Evolutionary conservation across 2,797 vertebrate genomes (phyloP), one percentile per base, ranked within the genome.

Genomic region (Sorex maritimensis): DNA sequence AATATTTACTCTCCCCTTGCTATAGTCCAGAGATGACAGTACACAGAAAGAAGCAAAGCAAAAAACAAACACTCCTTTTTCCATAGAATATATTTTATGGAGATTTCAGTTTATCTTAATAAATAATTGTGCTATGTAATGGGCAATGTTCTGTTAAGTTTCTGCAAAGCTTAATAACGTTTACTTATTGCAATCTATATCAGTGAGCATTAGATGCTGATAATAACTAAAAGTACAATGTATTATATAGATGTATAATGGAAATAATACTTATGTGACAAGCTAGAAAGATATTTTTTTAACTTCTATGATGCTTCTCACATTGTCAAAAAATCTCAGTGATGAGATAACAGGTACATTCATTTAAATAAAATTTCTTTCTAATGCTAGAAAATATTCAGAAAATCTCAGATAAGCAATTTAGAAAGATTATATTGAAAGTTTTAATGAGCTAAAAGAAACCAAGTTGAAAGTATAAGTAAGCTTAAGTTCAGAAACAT

Each of bases 301-400:
- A 95, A 96, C 95, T 94, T 83, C 90, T 94, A 17, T 82, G 88
- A 78, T 41, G 11, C 74, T 95, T 92, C 73, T 85, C 23, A 91
- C 81, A 65, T 75, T 89, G 30, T 77, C 74, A 87, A 77, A 86
- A 88, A 92, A 92, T 92, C 58, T 69, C n/a, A 81, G 52, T 91
- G 86, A 93, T 19, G 81, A 55, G 84, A 93, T 68, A 94, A 41
- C 17, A 92, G 73, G 92, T 81, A 5, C 14, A 86, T 92, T 69
- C 7, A 79, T 95, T 92, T 92, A 89, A 96, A 92, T 96, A 92
- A 67, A 93, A 72, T 85, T 67, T 6, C 91, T n/a, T 17, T 69
- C 34, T 90, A 73, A 5, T 30, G 30, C 28, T 77, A n/a, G 7
- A 81, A 91, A 44, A 41, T 88, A 81, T 88, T 73, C 65, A 89